Evolutionary conservation across 2,113 vertebrate genomes (phyloP), one percentile per base, ranked within the genome.

Genomic region (Pseudopodoces humilis): DNA sequence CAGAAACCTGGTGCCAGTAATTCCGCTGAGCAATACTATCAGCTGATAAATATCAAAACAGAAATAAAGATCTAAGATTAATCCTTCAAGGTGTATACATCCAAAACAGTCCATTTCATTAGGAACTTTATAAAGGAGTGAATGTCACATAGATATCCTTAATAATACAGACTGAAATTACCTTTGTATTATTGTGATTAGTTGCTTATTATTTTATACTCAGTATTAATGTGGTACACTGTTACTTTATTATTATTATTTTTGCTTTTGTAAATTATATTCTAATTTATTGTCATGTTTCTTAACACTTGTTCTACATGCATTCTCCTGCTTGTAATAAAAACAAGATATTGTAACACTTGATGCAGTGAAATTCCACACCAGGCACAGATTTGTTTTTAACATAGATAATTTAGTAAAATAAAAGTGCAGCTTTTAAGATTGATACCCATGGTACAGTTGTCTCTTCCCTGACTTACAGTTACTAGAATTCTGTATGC

Each of bases 151-250:
- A 98, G 98, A 98, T 98, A 98, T 98, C 96, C 97, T 98, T 98
- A 98, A 98, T 98, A 97, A 98, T 98, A 97, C 98, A 98, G 97
- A 98, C 98, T 95, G 96, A 97, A 98, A 96, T 98, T 97, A 97
- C 94, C 97, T 98, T 98, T 98, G 98, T 98, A 98, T 98, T 97
- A 98, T 98, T 99, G 98, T 99, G 98, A 99, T 98, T 98, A 99
- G 98, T 99, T 99, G 98, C 98, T 98, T 99, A 98, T 98, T 99
- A 99, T 99, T 99, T 99, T 99, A 98, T 99, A 99, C 98, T 98
- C 98, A 98, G 98, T 99, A 99, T 99, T 99, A 99, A 98, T 99
- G 99, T 99, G 98, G 98, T 99, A 99, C 99, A 99, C 98, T 99
- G 99, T 99, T 99, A 98, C 98, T 98, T 98, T 98, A 98, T 98